Percentiles rank a stretch among this genome's conserved stretches.
phyloP scores from a whole-genome alignment of 2,797 vertebrate species.

The Sebastes glaucus region DNA sequence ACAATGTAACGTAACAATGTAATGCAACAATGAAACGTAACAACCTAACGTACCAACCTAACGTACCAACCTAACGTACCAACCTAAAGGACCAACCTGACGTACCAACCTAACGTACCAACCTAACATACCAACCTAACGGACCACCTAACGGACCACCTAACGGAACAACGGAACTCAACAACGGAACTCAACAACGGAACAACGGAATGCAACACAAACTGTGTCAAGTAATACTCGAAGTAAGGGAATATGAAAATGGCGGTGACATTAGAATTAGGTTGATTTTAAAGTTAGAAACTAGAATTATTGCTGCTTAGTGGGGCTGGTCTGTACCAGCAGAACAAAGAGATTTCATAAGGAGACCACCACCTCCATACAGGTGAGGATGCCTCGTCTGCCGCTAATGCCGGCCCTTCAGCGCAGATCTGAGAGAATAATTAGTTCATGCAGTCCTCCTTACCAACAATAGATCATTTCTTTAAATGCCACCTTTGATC shows the following conservation, averaged over 20 bases:
- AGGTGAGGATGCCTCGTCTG: neutral
- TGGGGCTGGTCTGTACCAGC: neutral
- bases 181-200: too few relatives aligned
- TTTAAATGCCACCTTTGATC: slow-evolving; percentile 44
- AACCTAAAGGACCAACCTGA: too few relatives aligned
- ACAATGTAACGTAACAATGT: too few relatives aligned
- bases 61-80: too few relatives aligned
- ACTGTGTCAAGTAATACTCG: neutral
- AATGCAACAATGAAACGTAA: too few relatives aligned
- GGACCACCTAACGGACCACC: too few relatives aligned
- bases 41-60: too few relatives aligned
- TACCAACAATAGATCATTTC: neutral
- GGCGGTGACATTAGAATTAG: neutral
- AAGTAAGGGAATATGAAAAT: neutral
- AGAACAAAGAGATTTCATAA: slow-evolving; percentile 1
- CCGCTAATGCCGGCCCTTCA: neutral
- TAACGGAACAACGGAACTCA: too few relatives aligned
- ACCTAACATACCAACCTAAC: too few relatives aligned
- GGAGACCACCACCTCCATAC: neutral
- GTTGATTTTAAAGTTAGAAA: neutral
- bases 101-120: too few relatives aligned
- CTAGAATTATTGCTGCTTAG: neutral
- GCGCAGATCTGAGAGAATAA: slow-evolving; percentile 46
- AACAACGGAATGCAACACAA: neutral
- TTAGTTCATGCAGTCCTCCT: slow-evolving; percentile 17